These are phyloP conservation scores for Todiramphus saurophagus DNA, from an alignment of 2,113 vertebrate species.

Conservation along the genomic window DNA sequence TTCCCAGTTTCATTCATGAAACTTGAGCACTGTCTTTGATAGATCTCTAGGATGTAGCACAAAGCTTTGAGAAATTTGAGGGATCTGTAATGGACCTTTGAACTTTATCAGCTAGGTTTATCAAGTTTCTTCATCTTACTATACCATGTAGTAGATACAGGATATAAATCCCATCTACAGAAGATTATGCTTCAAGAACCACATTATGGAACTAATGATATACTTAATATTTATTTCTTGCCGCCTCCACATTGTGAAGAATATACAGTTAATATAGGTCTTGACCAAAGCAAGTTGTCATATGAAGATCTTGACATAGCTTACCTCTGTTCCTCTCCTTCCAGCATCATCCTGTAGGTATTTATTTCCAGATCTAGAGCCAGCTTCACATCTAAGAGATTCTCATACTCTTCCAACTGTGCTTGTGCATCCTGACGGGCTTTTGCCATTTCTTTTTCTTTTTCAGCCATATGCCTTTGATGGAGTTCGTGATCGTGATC, in stretches of 20 bases:
- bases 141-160: neutral
- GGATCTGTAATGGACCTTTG: neutral
- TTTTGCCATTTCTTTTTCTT: conserved; percentile 77
- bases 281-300: neutral
- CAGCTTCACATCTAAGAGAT: conserved; percentile 84
- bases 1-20: neutral
- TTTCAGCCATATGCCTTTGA: conserved; percentile 73
- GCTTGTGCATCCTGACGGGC: conserved; percentile 70
- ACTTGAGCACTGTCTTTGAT: neutral
- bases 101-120: neutral
- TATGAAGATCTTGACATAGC: neutral
- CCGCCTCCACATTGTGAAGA: neutral
- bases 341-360: conserved; percentile 86
- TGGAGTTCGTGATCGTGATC: conserved; percentile 73
- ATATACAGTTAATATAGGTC: neutral
- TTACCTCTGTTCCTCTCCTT: conserved; percentile 87
- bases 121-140: neutral
- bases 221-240: neutral
- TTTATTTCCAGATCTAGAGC: conserved; percentile 87
- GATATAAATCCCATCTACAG: neutral
- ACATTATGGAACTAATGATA: neutral
- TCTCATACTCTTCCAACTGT: conserved; percentile 83
- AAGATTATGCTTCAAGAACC: neutral
- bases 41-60: neutral
- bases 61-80: neutral